phyloP scores from a whole-genome alignment of 2,113 vertebrate genomes.

The Rhinolophus sinicus region DNA sequence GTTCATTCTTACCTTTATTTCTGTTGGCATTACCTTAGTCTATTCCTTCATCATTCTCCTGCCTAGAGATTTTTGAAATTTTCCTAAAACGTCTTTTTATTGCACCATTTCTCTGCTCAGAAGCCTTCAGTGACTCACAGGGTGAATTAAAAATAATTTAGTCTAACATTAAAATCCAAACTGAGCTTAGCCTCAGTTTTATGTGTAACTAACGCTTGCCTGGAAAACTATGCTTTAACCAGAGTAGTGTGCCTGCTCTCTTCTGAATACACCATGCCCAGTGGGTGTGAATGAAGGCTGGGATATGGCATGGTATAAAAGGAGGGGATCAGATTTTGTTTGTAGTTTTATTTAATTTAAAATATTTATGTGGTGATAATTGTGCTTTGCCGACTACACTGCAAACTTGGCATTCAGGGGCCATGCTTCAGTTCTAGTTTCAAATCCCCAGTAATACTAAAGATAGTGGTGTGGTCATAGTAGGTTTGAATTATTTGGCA shows the following conservation, averaged over 20 bases:
- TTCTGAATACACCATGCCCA: constrained; percentile 38
- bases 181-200: constrained; percentile 39
- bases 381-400: constrained; percentile 14
- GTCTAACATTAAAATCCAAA: constrained; percentile 19
- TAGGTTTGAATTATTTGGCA: not conserved
- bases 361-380: constrained; percentile 30
- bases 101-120: constrained; percentile 30
- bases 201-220: not conserved
- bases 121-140: constrained; percentile 35
- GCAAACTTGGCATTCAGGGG: not conserved
- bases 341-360: constrained; percentile 50
- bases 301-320: not conserved
- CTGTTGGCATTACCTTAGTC: not conserved
- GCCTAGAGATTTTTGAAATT: constrained; percentile 41
- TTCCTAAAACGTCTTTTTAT: constrained; percentile 48
- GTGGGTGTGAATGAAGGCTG: constrained; percentile 18
- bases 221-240: not conserved
- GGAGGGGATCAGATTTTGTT: constrained; percentile 6
- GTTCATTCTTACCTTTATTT: constrained; percentile 24
- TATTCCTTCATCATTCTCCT: not conserved
- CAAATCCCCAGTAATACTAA: not conserved
- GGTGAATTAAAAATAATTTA: constrained; percentile 60
- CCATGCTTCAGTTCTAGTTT: constrained; percentile 17
- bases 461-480: not conserved
- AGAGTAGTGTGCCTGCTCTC: not conserved